A percentile compares a stretch with the other conserved stretches of the same genome.
Conservation (phyloP, 92 coral and sea anemone genomes). For the Ricordea florida region DNA sequence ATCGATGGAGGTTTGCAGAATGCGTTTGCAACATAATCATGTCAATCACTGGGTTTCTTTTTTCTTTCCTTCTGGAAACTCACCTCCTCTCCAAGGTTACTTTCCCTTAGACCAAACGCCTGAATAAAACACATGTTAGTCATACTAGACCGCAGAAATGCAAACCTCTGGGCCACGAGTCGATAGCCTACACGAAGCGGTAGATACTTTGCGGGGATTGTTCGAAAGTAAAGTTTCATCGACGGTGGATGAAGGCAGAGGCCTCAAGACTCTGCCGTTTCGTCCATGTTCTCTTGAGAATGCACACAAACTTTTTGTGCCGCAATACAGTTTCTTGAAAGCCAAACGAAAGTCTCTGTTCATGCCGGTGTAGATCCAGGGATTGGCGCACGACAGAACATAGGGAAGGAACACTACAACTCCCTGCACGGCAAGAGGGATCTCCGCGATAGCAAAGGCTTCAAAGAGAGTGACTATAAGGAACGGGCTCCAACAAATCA, state of each 20-base stretch:
- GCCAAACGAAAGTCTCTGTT: slow-evolving; percentile 83
- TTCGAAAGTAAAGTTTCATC: slow-evolving; percentile 29
- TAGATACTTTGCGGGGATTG: neutral
- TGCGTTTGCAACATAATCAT: too few relatives aligned
- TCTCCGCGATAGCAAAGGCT: slow-evolving; percentile 25
- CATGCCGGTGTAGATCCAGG: slow-evolving; percentile 87
- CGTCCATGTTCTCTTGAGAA: neutral
- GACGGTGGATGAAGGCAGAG: slow-evolving; percentile 19
- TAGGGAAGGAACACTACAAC: slow-evolving; percentile 68
- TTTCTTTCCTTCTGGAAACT: too few relatives aligned
- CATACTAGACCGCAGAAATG: slow-evolving; percentile 11
- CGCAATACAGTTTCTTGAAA: slow-evolving; percentile 73
- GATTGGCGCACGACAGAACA: slow-evolving; percentile 75
- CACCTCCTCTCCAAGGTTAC: too few relatives aligned
- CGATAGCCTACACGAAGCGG: neutral
- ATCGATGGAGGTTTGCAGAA: neutral
- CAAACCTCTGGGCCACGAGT: slow-evolving; percentile 12
- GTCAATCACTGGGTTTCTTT: too few relatives aligned
- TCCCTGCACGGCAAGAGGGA: slow-evolving; percentile 47
- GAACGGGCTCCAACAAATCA: slow-evolving; percentile 82
- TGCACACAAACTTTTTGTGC: slow-evolving; percentile 22
- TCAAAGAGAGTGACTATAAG: slow-evolving; percentile 68
- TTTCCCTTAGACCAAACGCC: too few relatives aligned
- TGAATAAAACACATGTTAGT: too few relatives aligned
- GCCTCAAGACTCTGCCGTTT: slow-evolving; percentile 1